Evolutionary conservation across 2,888 invertebrate species (phyloP).

Genomic region (Steromphala cineraria): DNA sequence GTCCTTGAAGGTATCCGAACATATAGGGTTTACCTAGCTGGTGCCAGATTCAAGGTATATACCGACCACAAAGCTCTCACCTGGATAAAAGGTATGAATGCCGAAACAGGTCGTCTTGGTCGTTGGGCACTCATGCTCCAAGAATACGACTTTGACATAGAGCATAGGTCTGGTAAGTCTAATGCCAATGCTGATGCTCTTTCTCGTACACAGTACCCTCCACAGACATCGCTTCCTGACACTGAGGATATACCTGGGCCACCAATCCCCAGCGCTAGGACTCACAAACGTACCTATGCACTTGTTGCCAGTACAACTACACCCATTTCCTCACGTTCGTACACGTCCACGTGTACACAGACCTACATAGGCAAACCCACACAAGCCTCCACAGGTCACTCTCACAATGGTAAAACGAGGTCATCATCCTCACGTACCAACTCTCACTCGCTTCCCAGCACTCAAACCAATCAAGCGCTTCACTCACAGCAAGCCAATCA

Average conservation of each 20-base stretch:
- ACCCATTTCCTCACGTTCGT: background rate
- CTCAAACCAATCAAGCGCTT: too few relatives aligned
- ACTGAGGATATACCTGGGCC: background rate
- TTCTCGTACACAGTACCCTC: background rate
- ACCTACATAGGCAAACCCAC: background rate
- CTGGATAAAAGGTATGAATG: slow-evolving; percentile 24
- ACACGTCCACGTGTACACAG: background rate
- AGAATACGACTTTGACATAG: slow-evolving; percentile 28
- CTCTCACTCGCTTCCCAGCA: too few relatives aligned
- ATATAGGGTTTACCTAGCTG: slow-evolving; percentile 28
- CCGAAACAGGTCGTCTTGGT: slow-evolving; percentile 22
- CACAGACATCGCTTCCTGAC: background rate
- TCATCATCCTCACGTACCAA: too few relatives aligned
- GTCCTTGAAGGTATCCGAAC: slow-evolving; percentile 30
- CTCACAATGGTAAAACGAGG: too few relatives aligned
- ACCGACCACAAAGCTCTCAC: slow-evolving; percentile 35
- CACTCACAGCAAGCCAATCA: too few relatives aligned
- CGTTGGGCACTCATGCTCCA: slow-evolving; percentile 35
- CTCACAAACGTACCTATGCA: background rate
- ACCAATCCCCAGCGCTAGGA: background rate
- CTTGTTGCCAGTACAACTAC: background rate
- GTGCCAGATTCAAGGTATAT: slow-evolving; percentile 22
- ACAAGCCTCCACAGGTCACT: too few relatives aligned
- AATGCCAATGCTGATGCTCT: background rate
- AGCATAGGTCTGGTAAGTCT: slow-evolving; percentile 14